Conservation (phyloP, 2,888 invertebrate genomes). For the Baccha elongata region DNA sequence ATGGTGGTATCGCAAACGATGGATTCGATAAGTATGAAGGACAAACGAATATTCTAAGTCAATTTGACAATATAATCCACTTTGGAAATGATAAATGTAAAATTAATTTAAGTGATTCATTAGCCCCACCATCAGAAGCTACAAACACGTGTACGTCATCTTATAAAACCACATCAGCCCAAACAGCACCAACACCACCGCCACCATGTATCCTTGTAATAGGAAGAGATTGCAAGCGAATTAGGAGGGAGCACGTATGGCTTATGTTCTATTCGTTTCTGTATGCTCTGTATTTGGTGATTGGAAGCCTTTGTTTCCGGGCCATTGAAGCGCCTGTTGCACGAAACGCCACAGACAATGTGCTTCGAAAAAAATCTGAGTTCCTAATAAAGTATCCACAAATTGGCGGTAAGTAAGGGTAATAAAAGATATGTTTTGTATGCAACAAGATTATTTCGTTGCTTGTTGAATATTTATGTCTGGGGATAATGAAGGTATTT, state of each 20-base stretch:
- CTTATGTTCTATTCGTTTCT: conserved; percentile 84
- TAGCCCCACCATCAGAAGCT: conserved; percentile 56
- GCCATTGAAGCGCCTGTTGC: conserved; percentile 87
- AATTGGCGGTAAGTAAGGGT: conserved; percentile 84
- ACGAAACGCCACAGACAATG: conserved; percentile 83
- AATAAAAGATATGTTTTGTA: background rate
- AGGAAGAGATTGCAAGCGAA: conserved; percentile 30
- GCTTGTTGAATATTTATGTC: conserved; percentile 46
- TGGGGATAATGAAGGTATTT: conserved; percentile 22
- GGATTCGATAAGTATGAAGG: conserved; percentile 23
- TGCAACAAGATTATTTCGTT: no score
- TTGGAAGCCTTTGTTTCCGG: conserved; percentile 87
- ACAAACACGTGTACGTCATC: background rate
- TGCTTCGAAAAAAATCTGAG: conserved; percentile 83
- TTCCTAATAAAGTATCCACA: conserved; percentile 85
- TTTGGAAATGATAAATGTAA: conserved; percentile 58
- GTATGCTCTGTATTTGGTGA: conserved; percentile 85
- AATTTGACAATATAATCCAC: conserved; percentile 45
- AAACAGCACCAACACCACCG: conserved; percentile 38
- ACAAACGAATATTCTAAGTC: conserved; percentile 9
- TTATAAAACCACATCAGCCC: conserved; percentile 16
- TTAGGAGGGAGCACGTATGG: conserved; percentile 74
- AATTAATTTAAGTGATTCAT: conserved; percentile 63
- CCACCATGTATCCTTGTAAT: conserved; percentile 34
- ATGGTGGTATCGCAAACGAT: conserved; percentile 16